Percentiles rank a stretch among this genome's conserved stretches.
Conservation (phyloP, 2,113 vertebrate genomes). For the Myotis davidii region DNA sequence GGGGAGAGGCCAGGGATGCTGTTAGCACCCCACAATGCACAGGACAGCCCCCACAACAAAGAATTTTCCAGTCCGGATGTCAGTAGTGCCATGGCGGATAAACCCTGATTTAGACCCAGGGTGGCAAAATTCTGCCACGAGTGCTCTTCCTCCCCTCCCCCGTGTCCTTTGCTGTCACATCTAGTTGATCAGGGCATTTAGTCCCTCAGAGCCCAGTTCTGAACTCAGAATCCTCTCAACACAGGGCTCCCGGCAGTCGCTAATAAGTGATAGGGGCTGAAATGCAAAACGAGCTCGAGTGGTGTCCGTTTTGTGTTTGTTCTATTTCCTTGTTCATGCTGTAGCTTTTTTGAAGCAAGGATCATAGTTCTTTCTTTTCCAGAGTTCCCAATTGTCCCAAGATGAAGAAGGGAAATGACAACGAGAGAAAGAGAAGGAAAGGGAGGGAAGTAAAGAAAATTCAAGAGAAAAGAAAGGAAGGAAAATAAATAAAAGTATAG, state of each 20-base stretch:
- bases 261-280: background rate
- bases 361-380: background rate
- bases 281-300: background rate
- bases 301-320: background rate
- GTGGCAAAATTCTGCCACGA: background rate
- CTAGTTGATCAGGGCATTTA: constrained; percentile 26
- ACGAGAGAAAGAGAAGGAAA: background rate
- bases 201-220: background rate
- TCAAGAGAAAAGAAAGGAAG: background rate
- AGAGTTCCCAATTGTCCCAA: background rate
- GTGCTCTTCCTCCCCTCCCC: background rate
- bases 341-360: background rate
- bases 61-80: background rate
- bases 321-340: rapidly evolving
- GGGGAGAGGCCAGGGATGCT: background rate
- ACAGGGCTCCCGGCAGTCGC: background rate
- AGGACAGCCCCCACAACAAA: background rate
- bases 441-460: background rate
- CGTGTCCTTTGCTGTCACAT: constrained; percentile 72
- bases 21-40: rapidly evolving
- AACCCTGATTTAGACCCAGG: constrained; percentile 6
- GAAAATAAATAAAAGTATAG: background rate
- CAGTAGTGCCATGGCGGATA: background rate
- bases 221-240: constrained; percentile 11
- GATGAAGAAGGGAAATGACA: background rate